These are phyloP conservation scores for Cistogaster globosa DNA, from an alignment of 2,888 invertebrate genomes.

Conservation along the genomic window DNA sequence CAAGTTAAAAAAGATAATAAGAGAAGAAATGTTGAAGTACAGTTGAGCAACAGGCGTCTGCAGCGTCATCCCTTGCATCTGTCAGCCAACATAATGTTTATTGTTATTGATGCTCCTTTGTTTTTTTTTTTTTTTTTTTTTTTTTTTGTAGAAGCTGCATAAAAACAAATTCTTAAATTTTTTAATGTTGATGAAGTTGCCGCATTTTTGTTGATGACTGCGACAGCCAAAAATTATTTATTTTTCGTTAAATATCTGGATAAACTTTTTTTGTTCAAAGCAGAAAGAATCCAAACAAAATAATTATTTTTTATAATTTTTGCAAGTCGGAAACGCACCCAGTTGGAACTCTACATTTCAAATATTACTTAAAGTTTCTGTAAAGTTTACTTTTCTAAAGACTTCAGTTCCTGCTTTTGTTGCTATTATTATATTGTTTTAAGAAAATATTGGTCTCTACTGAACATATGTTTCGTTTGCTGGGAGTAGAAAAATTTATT, in stretches of 20 bases:
- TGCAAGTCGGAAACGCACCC: too few relatives aligned
- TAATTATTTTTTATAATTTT: too few relatives aligned
- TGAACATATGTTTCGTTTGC: too few relatives aligned
- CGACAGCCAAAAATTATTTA: neutral
- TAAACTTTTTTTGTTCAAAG: too few relatives aligned
- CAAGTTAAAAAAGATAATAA: neutral
- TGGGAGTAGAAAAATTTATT: too few relatives aligned
- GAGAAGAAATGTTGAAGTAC: slow-evolving; percentile 54
- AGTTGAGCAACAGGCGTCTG: slow-evolving; percentile 70
- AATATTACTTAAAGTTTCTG: too few relatives aligned
- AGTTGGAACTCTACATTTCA: too few relatives aligned
- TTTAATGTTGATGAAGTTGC: slow-evolving; percentile 21
- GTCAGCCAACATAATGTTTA: slow-evolving; percentile 45
- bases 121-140: slow-evolving; percentile 10
- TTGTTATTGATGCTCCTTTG: slow-evolving; percentile 13
- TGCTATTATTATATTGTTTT: too few relatives aligned
- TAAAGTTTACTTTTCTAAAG: too few relatives aligned
- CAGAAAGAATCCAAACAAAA: slow-evolving; percentile 39
- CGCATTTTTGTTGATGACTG: slow-evolving; percentile 30
- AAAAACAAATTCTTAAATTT: slow-evolving; percentile 11
- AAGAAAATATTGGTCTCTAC: too few relatives aligned
- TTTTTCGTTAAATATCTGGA: neutral
- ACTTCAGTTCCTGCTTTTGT: too few relatives aligned
- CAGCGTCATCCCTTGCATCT: slow-evolving; percentile 51
- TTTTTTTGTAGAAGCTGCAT: slow-evolving; percentile 4